Percentiles rank a stretch among this genome's conserved stretches.
These are phyloP conservation scores for Picathartes gymnocephalus DNA, from an alignment of 2,113 vertebrate genomes.

Conservation along the genomic window DNA sequence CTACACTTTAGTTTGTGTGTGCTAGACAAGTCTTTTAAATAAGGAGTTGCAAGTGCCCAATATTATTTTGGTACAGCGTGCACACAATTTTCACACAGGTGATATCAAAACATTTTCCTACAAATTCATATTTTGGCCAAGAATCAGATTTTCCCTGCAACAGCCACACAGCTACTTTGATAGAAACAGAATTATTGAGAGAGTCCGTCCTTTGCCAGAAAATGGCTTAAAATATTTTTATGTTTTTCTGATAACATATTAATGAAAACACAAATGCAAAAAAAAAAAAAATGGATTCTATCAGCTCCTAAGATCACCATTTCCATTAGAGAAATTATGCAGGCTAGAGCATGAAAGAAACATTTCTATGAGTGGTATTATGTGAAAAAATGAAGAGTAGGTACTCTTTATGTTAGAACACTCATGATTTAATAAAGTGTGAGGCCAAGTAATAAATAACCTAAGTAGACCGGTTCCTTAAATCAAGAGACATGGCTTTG, in stretches of 20 bases:
- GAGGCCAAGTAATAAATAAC: background rate
- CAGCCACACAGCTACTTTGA: background rate
- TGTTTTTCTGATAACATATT: background rate
- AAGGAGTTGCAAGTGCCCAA: background rate
- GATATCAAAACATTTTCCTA: background rate
- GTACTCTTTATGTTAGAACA: background rate
- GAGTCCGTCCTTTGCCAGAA: background rate
- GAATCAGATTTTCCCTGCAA: background rate
- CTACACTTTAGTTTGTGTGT: background rate
- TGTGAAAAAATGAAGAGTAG: background rate
- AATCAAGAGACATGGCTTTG: background rate
- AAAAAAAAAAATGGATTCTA: background rate
- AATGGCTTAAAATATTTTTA: background rate
- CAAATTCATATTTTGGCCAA: background rate
- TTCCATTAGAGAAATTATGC: background rate
- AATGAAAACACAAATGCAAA: background rate
- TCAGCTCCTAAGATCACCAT: rapidly evolving
- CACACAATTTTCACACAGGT: background rate
- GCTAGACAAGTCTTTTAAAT: background rate
- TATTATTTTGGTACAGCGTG: background rate
- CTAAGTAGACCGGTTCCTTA: background rate
- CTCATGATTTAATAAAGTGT: background rate
- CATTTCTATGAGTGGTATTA: background rate
- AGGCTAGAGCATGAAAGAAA: background rate
- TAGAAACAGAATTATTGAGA: background rate